Evolutionary conservation across 2,888 invertebrate genomes (phyloP).

Genomic region (Trachelus troglodyta): DNA sequence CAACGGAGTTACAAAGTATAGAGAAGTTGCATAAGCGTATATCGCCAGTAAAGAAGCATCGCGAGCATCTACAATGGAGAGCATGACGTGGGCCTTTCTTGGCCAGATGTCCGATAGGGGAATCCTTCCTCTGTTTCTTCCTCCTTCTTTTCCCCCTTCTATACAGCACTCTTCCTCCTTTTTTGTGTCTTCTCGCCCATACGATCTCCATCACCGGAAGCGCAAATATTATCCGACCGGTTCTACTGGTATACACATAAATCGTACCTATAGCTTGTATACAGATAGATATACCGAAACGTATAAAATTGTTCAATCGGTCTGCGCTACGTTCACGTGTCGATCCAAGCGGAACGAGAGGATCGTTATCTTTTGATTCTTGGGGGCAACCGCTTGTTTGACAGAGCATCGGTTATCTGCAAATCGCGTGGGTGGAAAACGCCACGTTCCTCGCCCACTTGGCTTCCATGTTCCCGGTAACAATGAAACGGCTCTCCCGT

Average conservation of each 20-base stretch:
- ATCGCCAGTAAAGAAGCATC: constrained; percentile 1
- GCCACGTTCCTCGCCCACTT: constrained; percentile 36
- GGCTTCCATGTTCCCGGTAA: too few species aligned
- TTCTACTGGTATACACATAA: too few species aligned
- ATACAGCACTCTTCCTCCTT: neutral
- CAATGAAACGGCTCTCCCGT: too few species aligned
- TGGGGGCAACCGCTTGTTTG: neutral
- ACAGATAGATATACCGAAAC: too few species aligned
- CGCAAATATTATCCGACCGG: too few species aligned
- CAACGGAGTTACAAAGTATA: neutral
- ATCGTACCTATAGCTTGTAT: too few species aligned
- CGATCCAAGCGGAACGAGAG: constrained; percentile 4
- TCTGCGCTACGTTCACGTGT: too few species aligned
- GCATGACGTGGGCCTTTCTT: constrained; percentile 15
- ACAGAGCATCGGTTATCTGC: constrained; percentile 3
- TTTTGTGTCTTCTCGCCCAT: constrained; percentile 20
- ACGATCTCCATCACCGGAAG: constrained; percentile 10
- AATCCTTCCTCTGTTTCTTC: constrained; percentile 14
- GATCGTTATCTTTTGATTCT: constrained; percentile 16
- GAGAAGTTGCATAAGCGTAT: constrained; percentile 2
- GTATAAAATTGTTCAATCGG: too few species aligned
- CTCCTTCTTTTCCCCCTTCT: constrained; percentile 5
- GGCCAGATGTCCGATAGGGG: constrained; percentile 26
- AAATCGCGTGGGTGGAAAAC: constrained; percentile 46
- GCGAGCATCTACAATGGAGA: constrained; percentile 6